These are phyloP conservation scores for Coreoperca whiteheadi DNA, from an alignment of 2,113 vertebrate genomes.

Conservation along the genomic window DNA sequence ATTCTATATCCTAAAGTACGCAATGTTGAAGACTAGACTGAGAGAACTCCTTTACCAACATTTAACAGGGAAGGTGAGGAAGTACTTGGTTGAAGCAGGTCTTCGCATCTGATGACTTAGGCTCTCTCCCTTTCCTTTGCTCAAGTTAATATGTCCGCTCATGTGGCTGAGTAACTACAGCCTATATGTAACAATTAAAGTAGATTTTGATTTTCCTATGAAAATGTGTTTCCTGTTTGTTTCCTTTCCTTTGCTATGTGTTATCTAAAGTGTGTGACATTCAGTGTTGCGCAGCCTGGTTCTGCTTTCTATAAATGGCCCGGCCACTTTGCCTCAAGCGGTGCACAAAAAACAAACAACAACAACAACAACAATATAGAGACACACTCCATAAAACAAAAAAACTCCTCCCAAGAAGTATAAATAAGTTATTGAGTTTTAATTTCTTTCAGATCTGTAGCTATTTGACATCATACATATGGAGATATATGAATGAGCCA, in stretches of 20 bases:
- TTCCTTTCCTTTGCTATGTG: neutral
- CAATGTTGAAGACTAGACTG: neutral
- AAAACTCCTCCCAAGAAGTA: neutral
- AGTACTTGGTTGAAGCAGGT: neutral
- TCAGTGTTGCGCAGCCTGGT: constrained; percentile 9
- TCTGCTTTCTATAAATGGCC: constrained; percentile 31
- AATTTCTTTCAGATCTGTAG: neutral
- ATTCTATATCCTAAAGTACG: no score
- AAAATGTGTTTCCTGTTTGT: neutral
- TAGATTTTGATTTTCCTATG: neutral
- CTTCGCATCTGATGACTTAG: constrained; percentile 2
- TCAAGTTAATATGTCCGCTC: no score
- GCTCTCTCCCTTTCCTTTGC: no score
- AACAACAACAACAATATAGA: neutral
- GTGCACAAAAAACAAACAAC: neutral
- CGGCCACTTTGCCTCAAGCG: neutral
- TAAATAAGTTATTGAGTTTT: neutral
- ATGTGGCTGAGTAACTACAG: neutral
- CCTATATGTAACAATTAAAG: neutral
- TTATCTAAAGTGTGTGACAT: neutral
- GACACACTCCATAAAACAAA: neutral
- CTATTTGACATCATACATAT: neutral
- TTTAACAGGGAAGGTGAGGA: neutral
- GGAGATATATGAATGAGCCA: neutral
- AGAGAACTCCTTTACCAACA: neutral